Conservation (phyloP, 2,113 vertebrate genomes). For the Thunnus thynnus region DNA sequence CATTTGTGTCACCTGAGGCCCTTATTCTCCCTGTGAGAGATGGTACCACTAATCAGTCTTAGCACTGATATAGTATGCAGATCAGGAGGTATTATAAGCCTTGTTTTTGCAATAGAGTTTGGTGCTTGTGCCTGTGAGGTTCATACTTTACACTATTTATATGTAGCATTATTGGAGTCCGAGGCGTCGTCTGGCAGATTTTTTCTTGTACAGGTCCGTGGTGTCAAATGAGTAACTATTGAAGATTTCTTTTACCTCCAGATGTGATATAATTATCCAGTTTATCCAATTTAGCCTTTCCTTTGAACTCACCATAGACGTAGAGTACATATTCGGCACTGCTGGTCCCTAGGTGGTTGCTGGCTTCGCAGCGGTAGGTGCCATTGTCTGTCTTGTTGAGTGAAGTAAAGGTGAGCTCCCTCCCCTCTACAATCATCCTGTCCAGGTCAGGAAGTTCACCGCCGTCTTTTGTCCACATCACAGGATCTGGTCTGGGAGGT, state of each 20-base stretch:
- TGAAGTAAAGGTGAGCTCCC: slow-evolving; percentile 94
- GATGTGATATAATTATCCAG: not conserved
- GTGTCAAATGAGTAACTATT: not conserved
- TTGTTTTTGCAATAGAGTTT: slow-evolving; percentile 34
- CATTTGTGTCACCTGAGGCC: slow-evolving; percentile 78
- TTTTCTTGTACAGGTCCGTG: not conserved
- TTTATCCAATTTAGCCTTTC: not conserved
- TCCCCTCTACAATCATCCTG: slow-evolving; percentile 94
- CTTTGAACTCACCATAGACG: slow-evolving; percentile 93
- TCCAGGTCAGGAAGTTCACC: slow-evolving; percentile 96
- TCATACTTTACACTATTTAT: slow-evolving; percentile 8
- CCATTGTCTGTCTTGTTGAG: slow-evolving; percentile 99
- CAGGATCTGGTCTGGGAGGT: slow-evolving; percentile 92
- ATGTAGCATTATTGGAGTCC: not conserved
- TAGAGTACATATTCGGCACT: slow-evolving; percentile 95
- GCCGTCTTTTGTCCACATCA: slow-evolving; percentile 97
- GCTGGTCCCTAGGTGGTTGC: slow-evolving; percentile 95
- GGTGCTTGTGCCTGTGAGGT: slow-evolving; percentile 7
- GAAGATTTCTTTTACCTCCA: not conserved
- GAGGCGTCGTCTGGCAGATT: not conserved
- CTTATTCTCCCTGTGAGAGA: slow-evolving; percentile 61
- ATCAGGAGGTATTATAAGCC: slow-evolving; percentile 54
- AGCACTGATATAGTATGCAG: slow-evolving; percentile 58
- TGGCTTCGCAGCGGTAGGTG: slow-evolving; percentile 98
- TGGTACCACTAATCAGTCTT: slow-evolving; percentile 69